These are phyloP conservation scores for Microctonus aethiopoides DNA, from an alignment of 2,888 invertebrate genomes.

Conservation along the genomic window DNA sequence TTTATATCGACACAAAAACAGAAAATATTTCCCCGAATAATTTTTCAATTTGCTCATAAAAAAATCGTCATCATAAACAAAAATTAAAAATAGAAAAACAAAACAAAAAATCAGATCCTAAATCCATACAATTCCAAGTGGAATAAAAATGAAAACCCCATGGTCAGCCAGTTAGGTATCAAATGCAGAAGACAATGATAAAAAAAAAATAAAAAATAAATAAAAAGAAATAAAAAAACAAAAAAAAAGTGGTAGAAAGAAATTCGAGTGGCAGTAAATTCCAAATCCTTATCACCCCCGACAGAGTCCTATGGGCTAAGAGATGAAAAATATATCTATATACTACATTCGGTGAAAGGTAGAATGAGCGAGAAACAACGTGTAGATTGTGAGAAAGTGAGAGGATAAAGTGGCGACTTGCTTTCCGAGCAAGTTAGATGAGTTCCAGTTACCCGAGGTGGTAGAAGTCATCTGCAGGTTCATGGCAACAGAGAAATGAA, in stretches of 20 bases:
- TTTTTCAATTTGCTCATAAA: neutral
- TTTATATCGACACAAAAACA: neutral
- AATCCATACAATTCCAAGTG: neutral
- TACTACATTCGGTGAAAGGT: slow-evolving; percentile 7
- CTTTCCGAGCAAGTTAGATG: slow-evolving; percentile 44
- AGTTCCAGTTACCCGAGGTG: slow-evolving; percentile 43
- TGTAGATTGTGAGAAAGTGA: neutral
- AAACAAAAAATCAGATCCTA: neutral
- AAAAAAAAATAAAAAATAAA: neutral
- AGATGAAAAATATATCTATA: too few relatives aligned
- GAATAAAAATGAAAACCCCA: neutral
- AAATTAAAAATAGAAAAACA: neutral
- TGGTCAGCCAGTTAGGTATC: slow-evolving; percentile 15
- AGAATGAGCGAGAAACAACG: neutral
- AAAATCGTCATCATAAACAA: neutral
- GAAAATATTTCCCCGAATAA: neutral
- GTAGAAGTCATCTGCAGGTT: slow-evolving; percentile 26
- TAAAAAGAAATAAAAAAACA: too few relatives aligned
- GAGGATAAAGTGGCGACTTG: slow-evolving; percentile 14
- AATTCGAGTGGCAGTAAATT: slow-evolving; percentile 40
- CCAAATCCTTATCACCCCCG: slow-evolving; percentile 42
- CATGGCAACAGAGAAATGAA: neutral
- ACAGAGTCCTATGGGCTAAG: slow-evolving; percentile 32
- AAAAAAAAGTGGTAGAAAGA: slow-evolving; percentile 10
- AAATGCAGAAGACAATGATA: slow-evolving; percentile 32